Evolutionary conservation across 2,888 invertebrate species (phyloP), one percentile per base, ranked within the genome.

Genomic region (Dusona sp.): DNA sequence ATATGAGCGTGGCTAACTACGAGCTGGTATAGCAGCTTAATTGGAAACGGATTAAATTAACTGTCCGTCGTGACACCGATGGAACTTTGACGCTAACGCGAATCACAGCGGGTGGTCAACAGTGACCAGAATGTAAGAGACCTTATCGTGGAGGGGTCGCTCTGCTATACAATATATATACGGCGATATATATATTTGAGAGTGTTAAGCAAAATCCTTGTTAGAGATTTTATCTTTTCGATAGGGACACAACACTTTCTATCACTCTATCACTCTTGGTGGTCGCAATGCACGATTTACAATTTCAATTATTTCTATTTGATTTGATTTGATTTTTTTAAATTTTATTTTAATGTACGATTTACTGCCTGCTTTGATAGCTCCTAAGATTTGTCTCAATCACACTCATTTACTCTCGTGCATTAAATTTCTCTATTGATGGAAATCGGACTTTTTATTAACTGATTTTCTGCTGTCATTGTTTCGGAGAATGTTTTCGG

Each of bases 41-140:
- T 92, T 92, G 91, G 89, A 88, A 90, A 87, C 88, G 89, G 90
- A 91, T 92, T 91, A 90, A 91, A 92, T 92, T 91, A 91, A 91
- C 90, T 92, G 91, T 88, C 90, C 89, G 85, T 80, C 61, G 77
- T 70, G 80, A 83, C 83, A 78, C 81, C 89, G 89, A 89, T 91
- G 87, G 89, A 88, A 90, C 88, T 89, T 90, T 88, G 87, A 88
- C 87, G 87, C 84, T 87, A 79, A 74, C 74, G 75, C 70, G 79
- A 77, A 80, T 84, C 80, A 33, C 80, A 45, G 65, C 83, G 75
- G 84, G 78, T 73, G 64, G 38, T 38, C 78, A 65, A 33, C 68
- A 79, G 51, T 65, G 70, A 64, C 70, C 79, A 70, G 85, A 51
- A 64, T 64, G 74, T 78, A 75, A 82, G 85, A 75, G 67, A 79